Evolutionary conservation across 92 coral and sea anemone species (phyloP).

Genomic region (Zoanthus gigantus): DNA sequence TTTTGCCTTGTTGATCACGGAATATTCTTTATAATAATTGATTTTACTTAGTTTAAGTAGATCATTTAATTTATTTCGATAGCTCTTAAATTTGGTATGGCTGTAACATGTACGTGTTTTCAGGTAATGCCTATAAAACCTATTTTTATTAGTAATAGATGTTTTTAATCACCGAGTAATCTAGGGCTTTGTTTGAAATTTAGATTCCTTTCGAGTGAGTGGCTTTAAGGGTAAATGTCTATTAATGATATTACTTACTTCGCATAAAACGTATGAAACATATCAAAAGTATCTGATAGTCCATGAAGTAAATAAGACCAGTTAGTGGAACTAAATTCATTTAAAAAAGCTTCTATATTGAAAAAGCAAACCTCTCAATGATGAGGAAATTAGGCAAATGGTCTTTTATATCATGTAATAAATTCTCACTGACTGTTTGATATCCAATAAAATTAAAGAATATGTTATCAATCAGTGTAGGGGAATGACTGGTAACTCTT

Average conservation of each 20-base stretch:
- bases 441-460: conserved; percentile 1
- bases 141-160: conserved; percentile 56
- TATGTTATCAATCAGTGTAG: not conserved
- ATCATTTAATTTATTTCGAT: too few relatives aligned
- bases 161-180: conserved; percentile 48
- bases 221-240: conserved; percentile 50
- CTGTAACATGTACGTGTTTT: conserved; percentile 17
- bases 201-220: conserved; percentile 41
- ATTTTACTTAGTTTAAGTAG: conserved; percentile 37
- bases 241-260: conserved; percentile 17
- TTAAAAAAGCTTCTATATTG: conserved; percentile 18
- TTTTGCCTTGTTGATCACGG: not conserved
- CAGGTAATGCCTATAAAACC: conserved; percentile 48
- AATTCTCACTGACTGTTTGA: conserved; percentile 11
- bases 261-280: conserved; percentile 42
- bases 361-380: conserved; percentile 14
- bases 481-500: not conserved
- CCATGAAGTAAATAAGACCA: conserved; percentile 17
- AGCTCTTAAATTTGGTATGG: not conserved
- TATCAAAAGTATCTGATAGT: not conserved
- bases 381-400: conserved; percentile 43
- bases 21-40: too few relatives aligned
- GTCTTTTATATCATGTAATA: not conserved
- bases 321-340: not conserved
- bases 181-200: conserved; percentile 4